Evolutionary conservation across 2,797 vertebrate species (phyloP), one percentile per base, ranked within the genome.

Genomic region (Adrianichthys oophorus): DNA sequence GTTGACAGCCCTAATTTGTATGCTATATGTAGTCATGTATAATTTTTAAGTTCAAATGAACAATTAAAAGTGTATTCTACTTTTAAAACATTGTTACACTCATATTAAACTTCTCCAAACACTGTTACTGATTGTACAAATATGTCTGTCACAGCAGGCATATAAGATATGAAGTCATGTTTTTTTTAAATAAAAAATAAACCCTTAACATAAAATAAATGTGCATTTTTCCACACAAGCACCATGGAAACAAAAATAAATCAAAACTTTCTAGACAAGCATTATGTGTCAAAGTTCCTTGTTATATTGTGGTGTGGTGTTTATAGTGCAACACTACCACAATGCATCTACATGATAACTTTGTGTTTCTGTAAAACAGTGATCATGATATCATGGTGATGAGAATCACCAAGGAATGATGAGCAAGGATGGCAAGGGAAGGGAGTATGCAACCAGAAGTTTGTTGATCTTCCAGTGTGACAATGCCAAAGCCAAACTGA

Each of bases 391-490:
- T 74, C 60, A 83, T 76, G 77, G 65, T 70, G 41, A 83, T 78
- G 77, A 78, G 64, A 76, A 77, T 79, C 66, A 84, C 62, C 74
- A 59, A 76, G 66, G 60, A 67, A 58, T 61, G 69, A 80, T 80
- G 74, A 84, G 87, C 82, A 76, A 70, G 80, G 82, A 83, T 87
- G 83, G 79, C 48, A 54, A 70, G 68, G 46, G 52, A 42, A 56
- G 60, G 69, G 63, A 65, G 50, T 82, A 85, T 86, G 87, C 85
- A 87, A 88, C 86, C 87, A 87, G 85, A 85, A 87, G 84, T 83
- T 89, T 89, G 76, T 87, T 66, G 78, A 75, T 89, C 87, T 90
- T 90, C 89, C 87, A 90, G 84, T 88, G 85, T 87, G 87, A 87
- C 83, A 85, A 80, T 84, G 87, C 86, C 87, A 87, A 86, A 88